These are phyloP conservation scores for Aricia agestis DNA, from an alignment of 1,140 invertebrate genomes.

Conservation along the genomic window DNA sequence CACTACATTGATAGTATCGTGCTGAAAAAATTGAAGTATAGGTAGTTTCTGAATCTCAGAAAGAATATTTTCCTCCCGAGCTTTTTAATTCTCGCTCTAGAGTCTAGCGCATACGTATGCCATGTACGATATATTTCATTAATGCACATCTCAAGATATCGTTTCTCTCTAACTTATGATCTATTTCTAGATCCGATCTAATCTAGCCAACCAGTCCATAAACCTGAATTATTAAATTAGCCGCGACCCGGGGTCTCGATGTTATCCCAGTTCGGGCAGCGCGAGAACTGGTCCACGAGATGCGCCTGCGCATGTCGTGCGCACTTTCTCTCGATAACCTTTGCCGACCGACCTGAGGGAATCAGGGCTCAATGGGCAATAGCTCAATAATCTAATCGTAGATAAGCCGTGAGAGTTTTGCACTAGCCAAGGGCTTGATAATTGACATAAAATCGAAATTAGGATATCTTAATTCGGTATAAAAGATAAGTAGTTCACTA, in stretches of 20 bases:
- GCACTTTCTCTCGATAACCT: constrained; percentile 41
- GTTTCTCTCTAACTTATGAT: neutral
- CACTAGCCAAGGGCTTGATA: too few species aligned
- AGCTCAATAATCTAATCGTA: constrained; percentile 14
- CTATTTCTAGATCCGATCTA: neutral
- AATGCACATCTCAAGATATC: neutral
- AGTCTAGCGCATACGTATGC: too few species aligned
- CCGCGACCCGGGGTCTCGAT: neutral
- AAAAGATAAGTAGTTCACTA: too few species aligned
- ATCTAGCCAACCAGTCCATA: neutral
- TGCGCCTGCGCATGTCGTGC: constrained; percentile 28
- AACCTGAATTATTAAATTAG: neutral
- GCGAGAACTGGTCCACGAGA: constrained; percentile 36
- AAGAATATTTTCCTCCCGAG: too few species aligned
- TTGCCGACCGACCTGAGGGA: constrained; percentile 29
- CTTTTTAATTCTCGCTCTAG: too few species aligned
- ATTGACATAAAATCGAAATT: too few species aligned
- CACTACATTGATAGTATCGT: too few species aligned
- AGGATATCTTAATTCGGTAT: too few species aligned
- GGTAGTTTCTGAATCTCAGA: too few species aligned
- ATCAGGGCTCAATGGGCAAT: constrained; percentile 7
- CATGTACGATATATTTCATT: too few species aligned
- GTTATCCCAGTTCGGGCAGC: neutral
- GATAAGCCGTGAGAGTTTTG: neutral
- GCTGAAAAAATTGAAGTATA: too few species aligned